Base-by-base conservation (phyloP, 2,888 invertebrate species). In the Diploptera punctata region DNA sequence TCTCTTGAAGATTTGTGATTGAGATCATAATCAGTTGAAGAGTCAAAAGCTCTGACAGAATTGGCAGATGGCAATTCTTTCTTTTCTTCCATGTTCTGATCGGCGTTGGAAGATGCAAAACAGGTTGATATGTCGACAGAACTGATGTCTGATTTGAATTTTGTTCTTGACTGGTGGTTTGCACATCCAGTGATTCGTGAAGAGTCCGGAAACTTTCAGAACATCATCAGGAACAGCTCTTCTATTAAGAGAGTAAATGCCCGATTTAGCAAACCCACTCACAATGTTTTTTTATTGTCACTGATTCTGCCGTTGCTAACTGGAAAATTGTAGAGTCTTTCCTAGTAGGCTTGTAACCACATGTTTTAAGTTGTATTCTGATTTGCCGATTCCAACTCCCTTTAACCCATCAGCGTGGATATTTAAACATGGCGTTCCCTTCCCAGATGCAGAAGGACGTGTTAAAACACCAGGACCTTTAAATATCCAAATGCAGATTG, bases 331-430 rank as follows among this genome's bases (percentile, higher is more conserved):
- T 10, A 19, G 19, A 52, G 10, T 52, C 21, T 3, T 52, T 52
- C 21, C 31, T 61, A 19, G 61, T 31, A n/a, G 31, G 61, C 1
- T 61, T 61, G 33, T 61, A 61, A n/a, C 9, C 61, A 61, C 61
- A 61, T 2, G 31, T 61, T 61, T 61, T 61, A 9, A 61, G 31
- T n/a, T 31, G 2, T 3, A 2, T 29, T 31, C 33, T 29, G 3
- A 61, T 2, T 31, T 7, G 1, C 61, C n/a, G 16, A 13, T 61
- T 31, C 31, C 16, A 61, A 31, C 31, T 26, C 18, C 9, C 29
- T 61, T 61, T 61, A 5, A n/a, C n/a, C n/a, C n/a, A n/a, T n/a
- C n/a, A n/a, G n/a, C n/a, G n/a, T n/a, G n/a, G n/a, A n/a, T n/a
- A n/a, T n/a, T n/a, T n/a, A n/a, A n/a, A n/a, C n/a, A n/a, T n/a